These are phyloP conservation scores for Urocynchramus pylzowi DNA, from an alignment of 2,113 vertebrate species.

Conservation along the genomic window DNA sequence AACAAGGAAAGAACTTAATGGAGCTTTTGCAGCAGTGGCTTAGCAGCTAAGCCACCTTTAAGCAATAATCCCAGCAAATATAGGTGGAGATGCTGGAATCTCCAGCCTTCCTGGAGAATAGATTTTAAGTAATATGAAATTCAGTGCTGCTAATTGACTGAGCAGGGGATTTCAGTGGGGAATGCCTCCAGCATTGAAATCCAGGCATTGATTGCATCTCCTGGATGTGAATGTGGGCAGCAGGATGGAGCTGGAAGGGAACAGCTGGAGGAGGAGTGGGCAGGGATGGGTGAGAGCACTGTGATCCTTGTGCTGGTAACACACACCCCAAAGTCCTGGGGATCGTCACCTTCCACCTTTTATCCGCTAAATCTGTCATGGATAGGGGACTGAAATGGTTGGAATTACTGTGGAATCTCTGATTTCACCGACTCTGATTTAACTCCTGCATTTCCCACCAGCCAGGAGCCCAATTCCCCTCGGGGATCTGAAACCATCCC, in stretches of 20 bases:
- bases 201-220: neutral
- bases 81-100: slow-evolving; percentile 6
- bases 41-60: slow-evolving; percentile 63
- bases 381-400: accelerated
- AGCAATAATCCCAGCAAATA: slow-evolving; percentile 47
- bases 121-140: neutral
- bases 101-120: slow-evolving; percentile 10
- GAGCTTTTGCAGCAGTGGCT: slow-evolving; percentile 62
- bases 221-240: neutral
- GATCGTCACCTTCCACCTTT: neutral
- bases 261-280: accelerated
- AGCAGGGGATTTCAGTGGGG: neutral
- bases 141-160: neutral
- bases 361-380: accelerated
- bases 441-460: neutral
- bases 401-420: neutral
- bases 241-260: neutral
- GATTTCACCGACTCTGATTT: neutral
- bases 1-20: slow-evolving; percentile 51
- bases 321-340: accelerated
- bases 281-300: neutral
- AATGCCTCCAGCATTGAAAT: neutral
- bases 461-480: neutral
- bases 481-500: neutral
- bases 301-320: accelerated